Percentiles rank a stretch among this genome's conserved stretches.
Evolutionary conservation across 2,888 invertebrate genomes (phyloP).

Genomic region (Diadromus collaris): DNA sequence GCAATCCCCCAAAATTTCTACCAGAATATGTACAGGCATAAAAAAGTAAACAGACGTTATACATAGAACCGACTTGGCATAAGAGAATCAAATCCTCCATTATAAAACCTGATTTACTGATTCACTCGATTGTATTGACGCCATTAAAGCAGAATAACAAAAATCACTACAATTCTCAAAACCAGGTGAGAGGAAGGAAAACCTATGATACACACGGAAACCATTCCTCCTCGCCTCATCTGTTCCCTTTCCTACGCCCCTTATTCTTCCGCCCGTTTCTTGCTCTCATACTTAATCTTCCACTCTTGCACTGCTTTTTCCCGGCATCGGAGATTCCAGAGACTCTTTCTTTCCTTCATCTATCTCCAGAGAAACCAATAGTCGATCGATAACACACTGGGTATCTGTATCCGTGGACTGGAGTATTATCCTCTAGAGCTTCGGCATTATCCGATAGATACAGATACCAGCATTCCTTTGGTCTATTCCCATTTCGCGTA

Average conservation of each 20-base stretch:
- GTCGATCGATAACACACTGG: slow-evolving; percentile 55
- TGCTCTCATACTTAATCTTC: slow-evolving; percentile 15
- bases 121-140: background rate
- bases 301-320: slow-evolving; percentile 39
- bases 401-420: slow-evolving; percentile 40
- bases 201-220: slow-evolving; percentile 4
- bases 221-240: slow-evolving; percentile 19
- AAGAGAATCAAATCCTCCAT: background rate
- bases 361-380: slow-evolving; percentile 52
- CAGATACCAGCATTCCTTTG: slow-evolving; percentile 22
- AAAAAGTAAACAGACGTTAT: background rate
- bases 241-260: slow-evolving; percentile 42
- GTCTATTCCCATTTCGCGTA: slow-evolving; percentile 1
- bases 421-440: slow-evolving; percentile 52
- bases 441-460: slow-evolving; percentile 51
- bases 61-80: background rate
- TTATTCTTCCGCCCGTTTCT: slow-evolving; percentile 21
- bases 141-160: background rate
- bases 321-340: slow-evolving; percentile 9
- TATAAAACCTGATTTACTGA: background rate
- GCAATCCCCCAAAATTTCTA: too few species aligned
- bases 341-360: slow-evolving; percentile 36
- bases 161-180: background rate
- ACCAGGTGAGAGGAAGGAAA: slow-evolving; percentile 3
- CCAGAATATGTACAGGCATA: background rate